Conservation (phyloP, 2,888 invertebrate species). For the Corbicula japonica region DNA sequence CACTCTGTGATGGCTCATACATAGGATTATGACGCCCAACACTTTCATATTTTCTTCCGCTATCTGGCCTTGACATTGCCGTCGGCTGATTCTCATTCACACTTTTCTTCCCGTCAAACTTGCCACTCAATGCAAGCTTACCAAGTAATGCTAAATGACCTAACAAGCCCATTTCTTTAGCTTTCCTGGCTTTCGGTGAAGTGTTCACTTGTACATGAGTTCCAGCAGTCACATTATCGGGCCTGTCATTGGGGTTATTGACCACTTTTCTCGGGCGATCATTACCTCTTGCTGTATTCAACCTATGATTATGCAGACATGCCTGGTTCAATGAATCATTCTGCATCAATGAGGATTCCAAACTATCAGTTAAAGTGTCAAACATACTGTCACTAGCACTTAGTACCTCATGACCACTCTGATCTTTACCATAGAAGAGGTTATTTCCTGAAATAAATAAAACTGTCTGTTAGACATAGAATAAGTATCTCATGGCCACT, state of each 20-base stretch:
- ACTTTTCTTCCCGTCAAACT: slow-evolving; percentile 51
- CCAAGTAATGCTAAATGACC: slow-evolving; percentile 63
- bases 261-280: slow-evolving; percentile 85
- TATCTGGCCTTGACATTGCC: slow-evolving; percentile 33
- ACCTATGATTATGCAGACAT: slow-evolving; percentile 92
- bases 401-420: slow-evolving; percentile 56
- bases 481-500: slow-evolving; percentile 55
- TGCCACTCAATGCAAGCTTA: slow-evolving; percentile 64
- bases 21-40: slow-evolving; percentile 62
- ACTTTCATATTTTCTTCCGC: slow-evolving; percentile 52
- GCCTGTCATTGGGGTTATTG: slow-evolving; percentile 76
- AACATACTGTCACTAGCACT: slow-evolving; percentile 74
- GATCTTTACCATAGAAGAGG: slow-evolving; percentile 69
- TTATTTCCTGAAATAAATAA: slow-evolving; percentile 66
- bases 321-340: slow-evolving; percentile 86
- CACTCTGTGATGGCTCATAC: slow-evolving; percentile 63
- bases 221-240: slow-evolving; percentile 34
- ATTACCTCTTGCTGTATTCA: slow-evolving; percentile 65
- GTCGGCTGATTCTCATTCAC: slow-evolving; percentile 34
- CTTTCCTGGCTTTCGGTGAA: slow-evolving; percentile 71
- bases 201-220: slow-evolving; percentile 16
- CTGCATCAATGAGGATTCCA: slow-evolving; percentile 86
- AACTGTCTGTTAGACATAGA: not conserved
- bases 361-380: slow-evolving; percentile 82
- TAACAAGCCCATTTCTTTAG: slow-evolving; percentile 73